Conservation (phyloP, 2,113 vertebrate species). For the Heptranchias perlo region DNA sequence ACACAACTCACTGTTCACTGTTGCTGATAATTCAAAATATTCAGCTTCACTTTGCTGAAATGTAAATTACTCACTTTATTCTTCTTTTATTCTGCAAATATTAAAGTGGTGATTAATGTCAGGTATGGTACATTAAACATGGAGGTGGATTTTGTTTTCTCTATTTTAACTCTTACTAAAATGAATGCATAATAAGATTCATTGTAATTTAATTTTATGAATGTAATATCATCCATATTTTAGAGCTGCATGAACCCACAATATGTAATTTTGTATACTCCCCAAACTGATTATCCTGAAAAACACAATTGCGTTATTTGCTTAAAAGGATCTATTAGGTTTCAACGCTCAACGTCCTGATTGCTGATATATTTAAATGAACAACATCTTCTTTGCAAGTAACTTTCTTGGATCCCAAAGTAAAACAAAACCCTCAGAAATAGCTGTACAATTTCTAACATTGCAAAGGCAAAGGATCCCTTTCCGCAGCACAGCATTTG, state of each 20-base stretch:
- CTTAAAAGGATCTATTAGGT: background rate
- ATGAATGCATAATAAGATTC: background rate
- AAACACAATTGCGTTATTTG: background rate
- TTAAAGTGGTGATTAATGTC: background rate
- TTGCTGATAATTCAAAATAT: background rate
- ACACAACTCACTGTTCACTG: background rate
- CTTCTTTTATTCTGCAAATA: background rate
- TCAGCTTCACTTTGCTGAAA: background rate
- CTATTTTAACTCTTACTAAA: background rate
- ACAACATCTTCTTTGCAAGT: background rate
- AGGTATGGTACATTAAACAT: background rate
- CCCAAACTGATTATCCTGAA: background rate
- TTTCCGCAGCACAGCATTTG: background rate
- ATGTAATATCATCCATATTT: conserved; percentile 18
- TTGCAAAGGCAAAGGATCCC: background rate
- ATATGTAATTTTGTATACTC: background rate
- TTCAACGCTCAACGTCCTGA: background rate
- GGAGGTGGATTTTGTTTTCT: background rate
- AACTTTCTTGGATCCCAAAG: background rate
- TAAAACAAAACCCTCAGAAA: background rate
- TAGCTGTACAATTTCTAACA: background rate
- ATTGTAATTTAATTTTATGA: background rate
- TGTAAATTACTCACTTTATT: background rate
- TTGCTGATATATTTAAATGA: background rate
- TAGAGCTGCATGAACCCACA: background rate